Base-by-base conservation (phyloP, 2,797 vertebrate species). In the Acanthurus leucopareius region DNA sequence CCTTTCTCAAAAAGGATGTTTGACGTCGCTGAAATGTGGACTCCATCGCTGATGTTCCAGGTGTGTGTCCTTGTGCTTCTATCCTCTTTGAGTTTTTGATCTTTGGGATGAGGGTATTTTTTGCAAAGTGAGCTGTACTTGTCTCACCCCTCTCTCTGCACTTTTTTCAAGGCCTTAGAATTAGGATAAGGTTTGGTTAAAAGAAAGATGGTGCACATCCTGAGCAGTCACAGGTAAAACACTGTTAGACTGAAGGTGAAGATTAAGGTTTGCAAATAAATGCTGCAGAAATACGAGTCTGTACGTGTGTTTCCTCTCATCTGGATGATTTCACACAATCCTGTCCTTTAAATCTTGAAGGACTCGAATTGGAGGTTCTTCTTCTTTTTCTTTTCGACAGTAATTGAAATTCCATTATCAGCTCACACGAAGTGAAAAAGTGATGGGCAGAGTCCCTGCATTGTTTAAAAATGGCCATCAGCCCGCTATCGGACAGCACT, bases 381-480 rank as follows among this genome's bases (percentile, higher is more conserved):
- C 19, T 25, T 28, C 25, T 44, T n/a, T 22, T 54, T 5, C 3
- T 35, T 35, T 19, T 40, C 48, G 16, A 42, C 51, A 22, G 35
- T 11, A 42, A 78, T 73, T 69, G 48, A 25, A 71, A 80, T 60
- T 19, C 40, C 14, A 9, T 63, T 17, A 60, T 76, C n/a, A 28
- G 69, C 53, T 77, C 17, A 69, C 61, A 60, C 42, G 17, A 20
- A 65, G 3, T 9, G 40, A 71, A 45, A 51, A 38, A 49, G 32
- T 65, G 45, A 71, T 52, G 40, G 47, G 70, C 45, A 38, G 74
- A 67, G 63, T 54, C n/a, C 22, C 56, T 20, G 32, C 32, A 68
- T 75, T 57, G 66, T 73, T 86, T 45, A 40, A 40, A 73, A 78
- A 73, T 59, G 73, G 62, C 69, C 70, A 19, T 80, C 59, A 63